Evolutionary conservation across 2,888 invertebrate genomes (phyloP).

Genomic region (Agrilus cyanescens): DNA sequence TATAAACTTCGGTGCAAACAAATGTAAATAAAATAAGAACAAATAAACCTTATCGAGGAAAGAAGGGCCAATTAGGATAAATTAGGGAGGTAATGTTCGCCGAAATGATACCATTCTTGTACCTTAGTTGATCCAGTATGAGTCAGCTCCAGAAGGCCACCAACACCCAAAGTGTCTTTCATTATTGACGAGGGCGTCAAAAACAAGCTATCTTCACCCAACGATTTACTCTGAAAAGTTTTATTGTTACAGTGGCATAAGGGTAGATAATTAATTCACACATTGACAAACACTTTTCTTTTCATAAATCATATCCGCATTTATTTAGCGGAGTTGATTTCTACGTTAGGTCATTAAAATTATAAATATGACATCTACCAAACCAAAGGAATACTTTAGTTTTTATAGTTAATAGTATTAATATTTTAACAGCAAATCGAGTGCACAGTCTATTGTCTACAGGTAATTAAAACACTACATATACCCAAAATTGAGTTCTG

Average conservation of each 20-base stretch:
- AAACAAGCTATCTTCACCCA: conserved; percentile 45
- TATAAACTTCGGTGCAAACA: conserved; percentile 10
- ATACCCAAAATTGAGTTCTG: too few relatives aligned
- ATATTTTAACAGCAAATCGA: too few relatives aligned
- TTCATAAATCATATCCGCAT: too few relatives aligned
- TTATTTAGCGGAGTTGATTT: too few relatives aligned
- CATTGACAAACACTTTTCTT: too few relatives aligned
- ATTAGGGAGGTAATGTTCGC: conserved; percentile 26
- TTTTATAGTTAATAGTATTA: too few relatives aligned
- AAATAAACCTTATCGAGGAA: conserved; percentile 3
- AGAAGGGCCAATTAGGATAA: background rate
- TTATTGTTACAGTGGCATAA: too few relatives aligned
- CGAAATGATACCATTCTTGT: conserved; percentile 33
- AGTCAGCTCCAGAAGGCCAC: conserved; percentile 48
- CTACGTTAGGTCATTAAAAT: too few relatives aligned
- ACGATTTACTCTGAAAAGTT: conserved; percentile 74
- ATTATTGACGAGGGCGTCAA: conserved; percentile 84
- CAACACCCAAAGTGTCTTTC: conserved; percentile 63
- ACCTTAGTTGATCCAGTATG: conserved; percentile 34
- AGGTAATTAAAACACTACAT: too few relatives aligned
- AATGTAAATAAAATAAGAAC: conserved; percentile 6
- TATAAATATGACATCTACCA: too few relatives aligned
- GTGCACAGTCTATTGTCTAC: too few relatives aligned
- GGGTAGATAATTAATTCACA: conserved; percentile 17
- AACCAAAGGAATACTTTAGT: too few relatives aligned